Evolutionary conservation across 2,797 vertebrate species (phyloP).

Genomic region (Choloepus didactylus): DNA sequence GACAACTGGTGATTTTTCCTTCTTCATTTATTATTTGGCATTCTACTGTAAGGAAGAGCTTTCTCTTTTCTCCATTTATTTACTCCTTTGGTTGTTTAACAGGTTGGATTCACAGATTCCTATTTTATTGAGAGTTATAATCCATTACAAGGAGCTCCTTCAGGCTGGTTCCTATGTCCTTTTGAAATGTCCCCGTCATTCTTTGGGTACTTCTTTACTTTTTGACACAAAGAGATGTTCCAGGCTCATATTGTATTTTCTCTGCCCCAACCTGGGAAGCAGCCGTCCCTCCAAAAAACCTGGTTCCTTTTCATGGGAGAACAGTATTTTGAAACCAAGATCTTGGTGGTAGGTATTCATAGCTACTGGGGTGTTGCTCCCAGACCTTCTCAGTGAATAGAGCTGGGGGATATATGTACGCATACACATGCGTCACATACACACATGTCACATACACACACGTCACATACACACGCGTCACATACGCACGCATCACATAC

Average conservation of each 20-base stretch:
- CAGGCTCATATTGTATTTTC: not conserved
- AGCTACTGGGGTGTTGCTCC: not conserved
- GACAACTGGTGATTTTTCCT: not conserved
- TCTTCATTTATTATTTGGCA: not conserved
- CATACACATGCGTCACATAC: not conserved
- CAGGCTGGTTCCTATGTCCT: not conserved
- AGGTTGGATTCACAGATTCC: not conserved
- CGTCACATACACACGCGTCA: no score
- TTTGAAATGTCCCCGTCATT: not conserved
- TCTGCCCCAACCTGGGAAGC: not conserved
- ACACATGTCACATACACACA: no score
- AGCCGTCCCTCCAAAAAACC: not conserved
- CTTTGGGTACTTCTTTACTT: not conserved
- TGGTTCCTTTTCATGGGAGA: not conserved
- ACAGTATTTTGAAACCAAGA: not conserved
- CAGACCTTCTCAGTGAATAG: not conserved
- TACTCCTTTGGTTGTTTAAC: not conserved
- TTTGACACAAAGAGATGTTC: not conserved
- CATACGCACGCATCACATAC: no score
- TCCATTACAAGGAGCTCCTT: not conserved
- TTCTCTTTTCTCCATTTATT: not conserved
- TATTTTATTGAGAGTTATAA: not conserved
- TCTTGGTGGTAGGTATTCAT: not conserved
- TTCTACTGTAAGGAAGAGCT: not conserved
- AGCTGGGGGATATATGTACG: not conserved